phyloP scores from a whole-genome alignment of 2,797 vertebrate species.

The Rhabdomys pumilio region DNA sequence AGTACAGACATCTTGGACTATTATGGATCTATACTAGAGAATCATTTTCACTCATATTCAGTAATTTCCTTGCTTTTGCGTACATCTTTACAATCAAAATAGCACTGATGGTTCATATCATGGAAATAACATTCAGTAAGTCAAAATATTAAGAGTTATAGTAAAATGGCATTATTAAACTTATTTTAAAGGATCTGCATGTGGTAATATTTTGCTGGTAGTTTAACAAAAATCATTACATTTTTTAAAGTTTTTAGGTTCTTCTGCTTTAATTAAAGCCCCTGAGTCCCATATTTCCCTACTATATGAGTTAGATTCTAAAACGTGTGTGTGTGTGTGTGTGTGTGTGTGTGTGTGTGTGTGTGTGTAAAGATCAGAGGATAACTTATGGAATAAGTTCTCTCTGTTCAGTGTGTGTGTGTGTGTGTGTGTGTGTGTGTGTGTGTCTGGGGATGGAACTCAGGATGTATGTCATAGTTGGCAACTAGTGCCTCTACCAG shows the following conservation, averaged over 20 bases:
- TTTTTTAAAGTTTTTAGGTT: slow-evolving; percentile 21
- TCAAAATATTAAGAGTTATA: slow-evolving; percentile 21
- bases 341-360: neutral
- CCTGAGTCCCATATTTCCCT: neutral
- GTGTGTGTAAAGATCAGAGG: neutral
- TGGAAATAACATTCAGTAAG: neutral
- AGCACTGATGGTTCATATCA: neutral
- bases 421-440: neutral
- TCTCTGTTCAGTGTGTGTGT: neutral
- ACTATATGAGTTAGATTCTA: neutral
- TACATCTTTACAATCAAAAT: slow-evolving; percentile 29
- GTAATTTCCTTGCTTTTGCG: slow-evolving; percentile 27
- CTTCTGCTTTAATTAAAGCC: slow-evolving; percentile 1
- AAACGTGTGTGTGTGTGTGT: neutral
- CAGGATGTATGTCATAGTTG: neutral
- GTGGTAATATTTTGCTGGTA: neutral
- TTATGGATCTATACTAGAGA: neutral
- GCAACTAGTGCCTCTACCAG: neutral
- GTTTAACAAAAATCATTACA: slow-evolving; percentile 3
- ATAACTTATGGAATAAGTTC: neutral
- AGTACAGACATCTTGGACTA: neutral
- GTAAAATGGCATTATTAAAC: neutral
- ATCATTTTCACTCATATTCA: slow-evolving; percentile 21
- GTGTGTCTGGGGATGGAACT: neutral
- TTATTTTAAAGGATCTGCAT: neutral